Base-by-base conservation (phyloP, 2,797 vertebrate genomes). In the Aythya fuligula region DNA sequence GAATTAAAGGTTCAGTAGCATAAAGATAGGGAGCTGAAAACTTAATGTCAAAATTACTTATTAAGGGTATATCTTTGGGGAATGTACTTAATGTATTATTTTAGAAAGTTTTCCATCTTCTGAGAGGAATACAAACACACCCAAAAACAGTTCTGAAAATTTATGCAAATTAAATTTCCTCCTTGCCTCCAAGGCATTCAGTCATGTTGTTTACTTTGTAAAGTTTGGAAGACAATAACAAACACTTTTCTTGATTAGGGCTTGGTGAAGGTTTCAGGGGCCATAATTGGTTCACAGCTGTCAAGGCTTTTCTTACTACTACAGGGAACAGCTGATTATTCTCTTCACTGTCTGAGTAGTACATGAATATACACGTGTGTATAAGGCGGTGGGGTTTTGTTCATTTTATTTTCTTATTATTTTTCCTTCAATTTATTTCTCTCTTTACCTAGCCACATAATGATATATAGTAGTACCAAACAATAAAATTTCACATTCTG, bases 211-310 rank as follows among this genome's bases (percentile, higher is more conserved):
- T 96, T 95, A 87, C 90, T 96, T 93, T 86, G 62, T 73, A 87
- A 77, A 67, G 43, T 73, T 73, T 86, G 82, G 81, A 94, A 90
- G 65, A 87, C 82, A 92, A 91, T 91, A 96, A 91, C 85, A 94
- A 96, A 95, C 85, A 66, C 41, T 93, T 87, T 72, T 92, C 79
- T 89, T 97, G 90, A 91, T 90, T 91, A 95, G 83, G 71, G 53
- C 71, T 93, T 19, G 1, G 75, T 93, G 62, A 94, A 72, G 20
- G 86, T 94, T 97, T 95, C 82, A 92, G 62, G 60, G 53, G 34
- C 84, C 43, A 8, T 95, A 97, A 96, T 80, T 93, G 76, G 78
- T 93, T 92, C 53, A 49, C 96, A 97, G 93, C 94, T 97, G 94
- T 95, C 76, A 92, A 90, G 43, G 38, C 36, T 96, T 93, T 95